A percentile compares a stretch with the other conserved stretches of the same genome.
phyloP scores from a whole-genome alignment of 2,113 vertebrate genomes.

The Phylloscopus trochilus region DNA sequence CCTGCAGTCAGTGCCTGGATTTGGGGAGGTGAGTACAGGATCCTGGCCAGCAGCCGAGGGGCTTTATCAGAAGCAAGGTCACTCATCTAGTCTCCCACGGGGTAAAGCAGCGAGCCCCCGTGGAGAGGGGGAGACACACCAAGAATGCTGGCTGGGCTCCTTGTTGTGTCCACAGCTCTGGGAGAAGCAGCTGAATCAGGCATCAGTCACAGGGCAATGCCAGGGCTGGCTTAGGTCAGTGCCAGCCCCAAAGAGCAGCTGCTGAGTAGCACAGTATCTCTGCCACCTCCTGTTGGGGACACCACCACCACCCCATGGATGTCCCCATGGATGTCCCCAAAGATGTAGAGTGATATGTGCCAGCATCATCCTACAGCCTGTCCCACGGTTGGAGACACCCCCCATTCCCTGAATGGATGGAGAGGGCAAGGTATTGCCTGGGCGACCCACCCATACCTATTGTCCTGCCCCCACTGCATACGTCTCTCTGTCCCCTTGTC shows the following conservation, averaged over 20 bases:
- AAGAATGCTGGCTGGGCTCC: background rate
- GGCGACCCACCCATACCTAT: background rate
- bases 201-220: rapidly evolving
- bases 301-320: background rate
- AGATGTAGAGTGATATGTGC: background rate
- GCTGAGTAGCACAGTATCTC: background rate
- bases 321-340: background rate
- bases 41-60: constrained; percentile 17
- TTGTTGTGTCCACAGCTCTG: background rate
- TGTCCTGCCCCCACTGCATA: background rate
- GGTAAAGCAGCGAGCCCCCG: background rate
- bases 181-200: rapidly evolving
- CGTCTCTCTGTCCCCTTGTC: background rate
- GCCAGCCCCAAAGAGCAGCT: background rate
- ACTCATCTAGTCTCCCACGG: background rate
- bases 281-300: rapidly evolving
- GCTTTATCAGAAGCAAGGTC: constrained; percentile 25
- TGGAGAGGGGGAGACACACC: background rate
- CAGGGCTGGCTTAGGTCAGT: background rate
- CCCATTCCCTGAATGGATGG: rapidly evolving
- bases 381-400: rapidly evolving
- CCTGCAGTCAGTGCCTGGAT: background rate
- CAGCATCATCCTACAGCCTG: background rate
- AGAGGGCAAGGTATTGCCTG: background rate
- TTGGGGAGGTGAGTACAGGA: background rate